Percentiles rank a stretch among this genome's conserved stretches.
These are phyloP conservation scores for Phymorhynchus buccinoides DNA, from an alignment of 1,140 invertebrate genomes.

Conservation along the genomic window DNA sequence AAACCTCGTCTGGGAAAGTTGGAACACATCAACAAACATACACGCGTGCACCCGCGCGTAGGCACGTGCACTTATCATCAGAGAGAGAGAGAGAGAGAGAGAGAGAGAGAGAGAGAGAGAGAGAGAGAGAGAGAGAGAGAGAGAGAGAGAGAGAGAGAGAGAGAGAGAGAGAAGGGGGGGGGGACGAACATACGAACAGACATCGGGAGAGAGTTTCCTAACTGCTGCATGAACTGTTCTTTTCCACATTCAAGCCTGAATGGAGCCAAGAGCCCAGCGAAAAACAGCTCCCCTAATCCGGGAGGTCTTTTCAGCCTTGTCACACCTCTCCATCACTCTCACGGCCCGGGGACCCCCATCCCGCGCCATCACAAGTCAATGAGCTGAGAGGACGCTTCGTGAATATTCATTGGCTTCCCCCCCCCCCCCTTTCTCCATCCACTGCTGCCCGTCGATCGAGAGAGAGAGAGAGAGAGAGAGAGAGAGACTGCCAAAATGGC, in stretches of 20 bases:
- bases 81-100: constrained; percentile 1
- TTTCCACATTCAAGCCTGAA: background rate
- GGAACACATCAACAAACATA: too few relatives aligned
- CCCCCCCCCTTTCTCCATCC: too few relatives aligned
- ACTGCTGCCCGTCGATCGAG: background rate
- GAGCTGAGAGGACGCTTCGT: background rate
- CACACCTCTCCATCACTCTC: constrained; percentile 5
- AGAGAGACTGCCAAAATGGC: background rate
- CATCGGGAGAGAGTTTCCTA: background rate
- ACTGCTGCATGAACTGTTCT: background rate
- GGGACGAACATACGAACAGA: background rate
- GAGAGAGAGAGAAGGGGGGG: background rate
- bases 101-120: background rate
- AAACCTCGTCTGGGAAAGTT: too few relatives aligned
- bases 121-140: background rate
- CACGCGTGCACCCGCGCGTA: too few relatives aligned
- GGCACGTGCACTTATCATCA: background rate
- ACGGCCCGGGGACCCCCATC: background rate
- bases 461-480: background rate
- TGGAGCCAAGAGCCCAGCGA: background rate
- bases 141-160: constrained; percentile 23
- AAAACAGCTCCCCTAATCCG: background rate
- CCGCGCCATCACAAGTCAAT: background rate
- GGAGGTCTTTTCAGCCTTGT: background rate
- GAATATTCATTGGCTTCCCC: constrained; percentile 4